A percentile compares a stretch with the other conserved stretches of the same genome.
Conservation (phyloP, 2,113 vertebrate genomes). For the human (Homo sapiens) region GRCh38 chr5:75137501-75138000, state of each 20-base stretch:
- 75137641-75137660: neutral
- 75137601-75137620: constrained; percentile 38
- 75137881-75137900: constrained; percentile 89
- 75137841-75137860: constrained; percentile 85
- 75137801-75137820: constrained; percentile 19
- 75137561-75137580: constrained; percentile 31
- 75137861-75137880: constrained; percentile 83
- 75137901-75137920: constrained; percentile 82
- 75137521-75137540: neutral
- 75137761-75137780: constrained; percentile 12
- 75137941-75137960: constrained; percentile 85
- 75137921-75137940: constrained; percentile 87
- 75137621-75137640: constrained; percentile 20
- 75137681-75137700: neutral
- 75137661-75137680: constrained; percentile 29
- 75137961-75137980: constrained; percentile 83
- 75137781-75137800: constrained; percentile 53
- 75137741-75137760: constrained; percentile 44
- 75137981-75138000: constrained; percentile 93
- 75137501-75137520: neutral
- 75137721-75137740: constrained; percentile 44
- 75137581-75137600: neutral
- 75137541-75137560: neutral
- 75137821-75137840: neutral
- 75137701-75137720: neutral